These are phyloP conservation scores for Darevskia mixta DNA, from an alignment of 2,797 vertebrate species.

Conservation along the genomic window DNA sequence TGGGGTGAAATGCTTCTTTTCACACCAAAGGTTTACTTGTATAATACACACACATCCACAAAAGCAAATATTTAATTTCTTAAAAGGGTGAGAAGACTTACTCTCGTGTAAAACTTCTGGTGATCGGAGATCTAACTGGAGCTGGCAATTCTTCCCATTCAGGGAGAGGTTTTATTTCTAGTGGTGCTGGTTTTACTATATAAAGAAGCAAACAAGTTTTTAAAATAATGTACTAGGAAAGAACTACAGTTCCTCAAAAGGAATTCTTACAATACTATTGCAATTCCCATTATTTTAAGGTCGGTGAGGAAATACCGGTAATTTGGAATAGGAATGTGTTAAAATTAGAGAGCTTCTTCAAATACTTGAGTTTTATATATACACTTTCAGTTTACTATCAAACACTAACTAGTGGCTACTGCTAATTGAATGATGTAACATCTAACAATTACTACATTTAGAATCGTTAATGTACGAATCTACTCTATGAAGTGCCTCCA, in stretches of 20 bases:
- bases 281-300: neutral
- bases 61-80: slow-evolving; percentile 14
- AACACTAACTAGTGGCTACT: neutral
- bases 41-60: neutral
- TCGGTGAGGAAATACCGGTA: neutral
- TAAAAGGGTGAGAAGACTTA: slow-evolving; percentile 81
- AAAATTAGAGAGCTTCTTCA: neutral
- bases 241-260: neutral
- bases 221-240: slow-evolving; percentile 34
- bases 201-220: slow-evolving; percentile 59
- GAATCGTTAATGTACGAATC: neutral
- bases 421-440: slow-evolving; percentile 18
- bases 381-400: neutral
- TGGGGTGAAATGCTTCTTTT: neutral
- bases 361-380: slow-evolving; percentile 16
- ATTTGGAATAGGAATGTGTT: neutral
- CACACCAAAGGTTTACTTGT: no score
- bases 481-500: slow-evolving; percentile 51
- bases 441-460: neutral
- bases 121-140: slow-evolving; percentile 96
- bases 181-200: slow-evolving; percentile 93
- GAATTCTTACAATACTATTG: neutral
- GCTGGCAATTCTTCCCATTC: slow-evolving; percentile 97
- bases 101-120: slow-evolving; percentile 96
- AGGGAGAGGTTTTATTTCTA: slow-evolving; percentile 94